phyloP scores from a whole-genome alignment of 2,797 vertebrate genomes.

The Rhodeus uyekii region DNA sequence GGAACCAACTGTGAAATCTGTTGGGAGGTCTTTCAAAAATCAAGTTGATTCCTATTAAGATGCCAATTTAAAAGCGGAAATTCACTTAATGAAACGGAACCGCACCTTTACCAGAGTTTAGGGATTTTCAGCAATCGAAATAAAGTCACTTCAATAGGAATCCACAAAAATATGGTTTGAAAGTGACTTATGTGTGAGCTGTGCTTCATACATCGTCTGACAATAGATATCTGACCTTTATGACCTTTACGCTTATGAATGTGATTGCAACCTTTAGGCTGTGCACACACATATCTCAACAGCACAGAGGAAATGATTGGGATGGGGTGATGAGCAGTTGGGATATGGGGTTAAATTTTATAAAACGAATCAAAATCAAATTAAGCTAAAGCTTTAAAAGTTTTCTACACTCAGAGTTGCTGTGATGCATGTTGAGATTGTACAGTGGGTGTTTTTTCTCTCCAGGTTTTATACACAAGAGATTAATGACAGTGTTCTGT shows the following conservation, averaged over 20 bases:
- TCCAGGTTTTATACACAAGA: neutral
- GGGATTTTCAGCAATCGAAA: neutral
- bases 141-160: neutral
- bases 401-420: neutral
- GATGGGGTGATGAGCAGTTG: neutral
- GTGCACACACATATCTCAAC: slow-evolving; percentile 27
- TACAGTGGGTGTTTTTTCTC: slow-evolving; percentile 22
- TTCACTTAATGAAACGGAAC: neutral
- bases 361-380: slow-evolving; percentile 12
- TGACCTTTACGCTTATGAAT: neutral
- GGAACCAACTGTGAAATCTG: neutral
- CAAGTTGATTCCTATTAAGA: neutral
- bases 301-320: neutral
- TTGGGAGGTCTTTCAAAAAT: neutral
- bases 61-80: neutral
- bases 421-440: slow-evolving; percentile 27
- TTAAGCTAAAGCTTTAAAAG: slow-evolving; percentile 25
- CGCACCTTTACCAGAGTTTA: neutral
- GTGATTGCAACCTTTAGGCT: neutral
- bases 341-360: neutral
- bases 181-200: neutral
- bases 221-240: neutral
- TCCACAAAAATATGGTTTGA: too few species aligned
- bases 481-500: slow-evolving; percentile 94
- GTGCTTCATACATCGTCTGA: neutral